phyloP scores from a whole-genome alignment of 2,888 invertebrate species.

The Stenodema calcarata region DNA sequence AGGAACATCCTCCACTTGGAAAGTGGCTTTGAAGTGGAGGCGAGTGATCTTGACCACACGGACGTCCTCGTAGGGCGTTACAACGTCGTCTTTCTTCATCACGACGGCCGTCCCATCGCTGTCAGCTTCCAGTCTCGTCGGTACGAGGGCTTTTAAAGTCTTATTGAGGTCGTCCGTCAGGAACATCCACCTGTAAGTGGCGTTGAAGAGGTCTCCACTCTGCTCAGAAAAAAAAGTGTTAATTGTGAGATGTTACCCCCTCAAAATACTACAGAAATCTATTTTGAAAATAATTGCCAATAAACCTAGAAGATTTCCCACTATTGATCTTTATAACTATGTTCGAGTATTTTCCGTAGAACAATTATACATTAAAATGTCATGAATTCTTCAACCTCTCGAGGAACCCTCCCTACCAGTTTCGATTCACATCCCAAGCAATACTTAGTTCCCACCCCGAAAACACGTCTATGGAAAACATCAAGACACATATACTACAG shows the following conservation, averaged over 20 bases:
- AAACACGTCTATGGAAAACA: no score
- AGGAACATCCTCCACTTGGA: background rate
- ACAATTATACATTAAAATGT: no score
- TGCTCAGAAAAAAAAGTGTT: background rate
- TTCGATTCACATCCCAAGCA: no score
- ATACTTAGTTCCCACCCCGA: no score
- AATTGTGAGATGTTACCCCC: background rate
- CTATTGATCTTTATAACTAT: no score
- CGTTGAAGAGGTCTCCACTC: constrained; percentile 25
- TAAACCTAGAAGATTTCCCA: no score
- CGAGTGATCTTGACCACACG: background rate
- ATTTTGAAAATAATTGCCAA: no score
- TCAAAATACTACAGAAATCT: no score
- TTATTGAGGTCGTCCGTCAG: constrained; percentile 11
- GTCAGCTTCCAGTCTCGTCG: constrained; percentile 47
- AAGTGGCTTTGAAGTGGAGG: background rate
- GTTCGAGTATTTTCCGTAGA: no score
- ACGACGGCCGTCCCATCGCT: constrained; percentile 32
- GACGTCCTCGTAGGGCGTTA: background rate
- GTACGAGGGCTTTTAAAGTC: background rate
- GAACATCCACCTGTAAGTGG: constrained; percentile 36
- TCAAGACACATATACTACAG: no score
- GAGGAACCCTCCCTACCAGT: no score
- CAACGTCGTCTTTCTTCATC: background rate
- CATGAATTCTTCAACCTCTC: no score